Conservation (phyloP, 2,113 vertebrate species). For the Burhinus bistriatus region DNA sequence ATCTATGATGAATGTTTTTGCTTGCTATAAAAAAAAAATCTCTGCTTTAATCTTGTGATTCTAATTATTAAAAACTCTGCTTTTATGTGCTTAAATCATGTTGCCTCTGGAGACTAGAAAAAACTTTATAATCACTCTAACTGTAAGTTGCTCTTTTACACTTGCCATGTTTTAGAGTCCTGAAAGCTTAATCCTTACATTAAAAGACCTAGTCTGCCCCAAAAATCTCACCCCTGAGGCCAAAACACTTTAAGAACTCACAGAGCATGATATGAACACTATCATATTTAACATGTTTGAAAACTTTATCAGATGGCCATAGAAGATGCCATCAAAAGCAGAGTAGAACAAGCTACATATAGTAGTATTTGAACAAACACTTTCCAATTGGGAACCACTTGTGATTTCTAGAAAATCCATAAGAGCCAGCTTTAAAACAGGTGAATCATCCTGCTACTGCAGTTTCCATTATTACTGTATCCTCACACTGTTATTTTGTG, state of each 20-base stretch:
- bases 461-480: neutral
- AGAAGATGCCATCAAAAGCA: neutral
- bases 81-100: neutral
- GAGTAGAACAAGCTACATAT: neutral
- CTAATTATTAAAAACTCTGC: neutral
- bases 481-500: neutral
- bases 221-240: neutral
- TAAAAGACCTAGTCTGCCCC: neutral
- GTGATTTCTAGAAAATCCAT: neutral
- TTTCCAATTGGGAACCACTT: neutral
- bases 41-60: neutral
- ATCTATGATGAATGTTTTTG: neutral
- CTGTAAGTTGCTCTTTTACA: neutral
- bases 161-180: neutral
- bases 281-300: neutral
- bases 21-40: neutral
- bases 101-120: neutral
- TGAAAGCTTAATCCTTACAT: neutral
- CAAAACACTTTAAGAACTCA: neutral
- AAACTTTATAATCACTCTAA: neutral
- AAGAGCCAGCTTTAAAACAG: neutral
- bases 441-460: neutral
- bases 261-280: neutral
- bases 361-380: neutral
- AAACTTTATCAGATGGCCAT: neutral